These are phyloP conservation scores for Litoditis marina DNA, from an alignment of 2,888 invertebrate genomes.

Conservation along the genomic window DNA sequence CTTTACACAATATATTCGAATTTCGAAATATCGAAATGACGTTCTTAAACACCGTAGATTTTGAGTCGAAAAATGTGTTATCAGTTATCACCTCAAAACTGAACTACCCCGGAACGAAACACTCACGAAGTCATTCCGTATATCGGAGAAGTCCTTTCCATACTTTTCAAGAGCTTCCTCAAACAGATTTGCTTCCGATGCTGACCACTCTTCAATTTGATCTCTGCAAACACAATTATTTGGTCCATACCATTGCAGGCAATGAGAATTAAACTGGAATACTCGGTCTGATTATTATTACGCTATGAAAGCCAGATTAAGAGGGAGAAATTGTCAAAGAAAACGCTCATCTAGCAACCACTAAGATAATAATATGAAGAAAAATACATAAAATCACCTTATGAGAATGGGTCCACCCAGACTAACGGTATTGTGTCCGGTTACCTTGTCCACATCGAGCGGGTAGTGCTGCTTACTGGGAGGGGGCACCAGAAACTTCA, in stretches of 20 bases:
- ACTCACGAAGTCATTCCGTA: conserved; percentile 93
- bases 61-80: not conserved
- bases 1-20: not conserved
- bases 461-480: conserved; percentile 63
- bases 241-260: too few species aligned
- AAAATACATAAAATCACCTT: too few species aligned
- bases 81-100: too few species aligned
- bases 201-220: conserved; percentile 99
- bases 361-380: not conserved
- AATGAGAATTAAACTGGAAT: too few species aligned
- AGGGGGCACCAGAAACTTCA: conserved; percentile 62
- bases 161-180: conserved; percentile 91
- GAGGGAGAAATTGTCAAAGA: too few species aligned
- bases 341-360: too few species aligned
- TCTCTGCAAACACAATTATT: conserved; percentile 72
- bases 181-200: conserved; percentile 95
- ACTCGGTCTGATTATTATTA: too few species aligned
- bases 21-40: not conserved
- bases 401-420: conserved; percentile 61
- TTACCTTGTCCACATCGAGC: conserved; percentile 53
- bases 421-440: conserved; percentile 54
- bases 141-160: conserved; percentile 98
- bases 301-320: not conserved
- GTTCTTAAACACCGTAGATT: not conserved
- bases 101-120: too few species aligned